Evolutionary conservation across 2,797 vertebrate species (phyloP).

Genomic region (Mus spretus): DNA sequence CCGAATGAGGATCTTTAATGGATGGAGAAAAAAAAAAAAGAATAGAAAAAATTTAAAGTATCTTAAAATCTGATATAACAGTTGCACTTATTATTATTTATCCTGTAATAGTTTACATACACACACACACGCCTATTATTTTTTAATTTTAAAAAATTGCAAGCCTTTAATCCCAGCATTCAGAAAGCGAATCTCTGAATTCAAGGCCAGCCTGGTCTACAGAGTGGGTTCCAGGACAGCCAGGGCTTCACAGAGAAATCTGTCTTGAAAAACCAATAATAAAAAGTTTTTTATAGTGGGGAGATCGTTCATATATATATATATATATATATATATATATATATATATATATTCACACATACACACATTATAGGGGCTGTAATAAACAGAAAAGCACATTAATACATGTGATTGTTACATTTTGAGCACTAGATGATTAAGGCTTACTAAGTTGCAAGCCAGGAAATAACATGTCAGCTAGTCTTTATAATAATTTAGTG

Average conservation of each 20-base stretch:
- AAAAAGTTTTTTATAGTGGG: neutral
- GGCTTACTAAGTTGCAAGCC: neutral
- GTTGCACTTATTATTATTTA: neutral
- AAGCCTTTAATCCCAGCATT: neutral
- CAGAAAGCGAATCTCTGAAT: neutral
- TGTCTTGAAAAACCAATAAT: neutral
- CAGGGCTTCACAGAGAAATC: neutral
- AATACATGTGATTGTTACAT: neutral
- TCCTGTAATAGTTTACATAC: neutral
- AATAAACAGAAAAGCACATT: neutral
- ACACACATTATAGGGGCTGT: too few relatives aligned
- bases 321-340: neutral
- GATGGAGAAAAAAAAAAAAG: neutral
- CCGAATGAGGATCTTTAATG: neutral
- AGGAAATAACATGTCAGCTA: neutral
- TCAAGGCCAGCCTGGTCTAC: neutral
- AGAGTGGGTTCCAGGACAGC: neutral
- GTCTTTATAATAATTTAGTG: neutral
- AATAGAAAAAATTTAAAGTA: neutral
- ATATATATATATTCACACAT: too few relatives aligned
- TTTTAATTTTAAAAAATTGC: neutral
- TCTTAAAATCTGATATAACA: neutral
- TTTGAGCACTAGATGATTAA: neutral
- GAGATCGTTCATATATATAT: neutral
- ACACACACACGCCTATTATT: too few relatives aligned